Percentiles rank a stretch among this genome's conserved stretches.
Conservation (phyloP, 2,888 invertebrate species). For the Watsonalla binaria region DNA sequence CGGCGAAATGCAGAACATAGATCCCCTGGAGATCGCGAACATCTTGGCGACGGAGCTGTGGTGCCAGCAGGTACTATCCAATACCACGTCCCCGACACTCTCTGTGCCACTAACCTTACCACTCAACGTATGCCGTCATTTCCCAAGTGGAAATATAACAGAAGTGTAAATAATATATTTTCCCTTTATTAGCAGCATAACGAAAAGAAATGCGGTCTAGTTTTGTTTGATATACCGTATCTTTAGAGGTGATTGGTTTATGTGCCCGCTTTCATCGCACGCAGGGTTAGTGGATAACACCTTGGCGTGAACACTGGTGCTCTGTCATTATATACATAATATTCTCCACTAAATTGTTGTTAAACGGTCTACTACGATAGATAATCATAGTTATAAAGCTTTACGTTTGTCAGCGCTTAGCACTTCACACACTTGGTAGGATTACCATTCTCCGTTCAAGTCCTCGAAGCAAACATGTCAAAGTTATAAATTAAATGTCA, state of each 20-base stretch:
- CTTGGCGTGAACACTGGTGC: constrained; percentile 1
- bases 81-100: not conserved
- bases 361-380: not conserved
- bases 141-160: not conserved
- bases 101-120: not conserved
- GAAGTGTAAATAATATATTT: not conserved
- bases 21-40: constrained; percentile 91
- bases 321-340: not conserved
- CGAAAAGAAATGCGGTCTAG: constrained; percentile 16
- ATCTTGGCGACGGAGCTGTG: constrained; percentile 90
- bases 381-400: too few species aligned
- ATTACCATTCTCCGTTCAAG: too few species aligned
- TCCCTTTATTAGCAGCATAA: constrained; percentile 18
- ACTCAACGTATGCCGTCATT: not conserved
- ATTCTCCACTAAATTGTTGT: not conserved
- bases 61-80: constrained; percentile 86
- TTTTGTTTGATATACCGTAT: constrained; percentile 22
- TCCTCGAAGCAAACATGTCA: not conserved
- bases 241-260: constrained; percentile 41
- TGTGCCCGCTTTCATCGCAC: constrained; percentile 34
- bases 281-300: constrained; percentile 21
- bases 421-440: too few species aligned
- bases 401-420: too few species aligned
- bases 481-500: not conserved
- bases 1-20: constrained; percentile 80